Evolutionary conservation across 2,888 invertebrate species (phyloP), one percentile per base, ranked within the genome.

Genomic region (Pachydiplax longipennis): DNA sequence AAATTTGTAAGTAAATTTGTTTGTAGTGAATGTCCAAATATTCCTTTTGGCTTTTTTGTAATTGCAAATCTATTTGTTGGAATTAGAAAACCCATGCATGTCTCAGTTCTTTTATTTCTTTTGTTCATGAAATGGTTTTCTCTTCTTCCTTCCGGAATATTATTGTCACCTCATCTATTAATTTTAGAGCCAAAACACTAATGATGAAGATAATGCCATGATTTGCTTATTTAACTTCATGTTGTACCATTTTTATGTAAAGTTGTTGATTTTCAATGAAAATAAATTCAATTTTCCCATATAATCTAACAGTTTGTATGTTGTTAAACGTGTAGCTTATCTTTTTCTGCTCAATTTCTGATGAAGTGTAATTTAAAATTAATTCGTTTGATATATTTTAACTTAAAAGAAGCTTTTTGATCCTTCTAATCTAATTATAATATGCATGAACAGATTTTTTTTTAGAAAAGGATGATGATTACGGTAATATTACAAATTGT

Each of bases 1-100:
- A 22, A 35, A 61, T 87, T 87, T 61, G 87, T 87, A 37, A 87
- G 87, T 87, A 87, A 12, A 40, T 37, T 73, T 65, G 40, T n/a
- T 35, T 31, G 5, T n/a, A 53, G 25, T 6, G 37, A 82, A n/a
- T 82, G 25, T 12, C 6, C 15, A 25, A 6, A n/a, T 10, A 35
- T 80, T 13, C 1, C 37, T 80, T 35, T 31, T 80, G 25, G 37
- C 37, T 37, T 40, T 18, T 22, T 37, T 37, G 31, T 25, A 31
- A 8, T 8, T 73, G 25, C 12, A 73, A 31, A 25, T 81, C 22
- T 81, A 40, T 3, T 1, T 37, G 15, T 22, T 37, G 13, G 6
- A 22, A 81, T 6, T 18, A 81, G 37, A 8, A 44, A n/a, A 40
- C 6, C 25, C 3, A 37, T 81, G 81, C 81, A 80, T 80, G 37